Conservation (phyloP, 2,113 vertebrate species). For the Furnarius figulus region DNA sequence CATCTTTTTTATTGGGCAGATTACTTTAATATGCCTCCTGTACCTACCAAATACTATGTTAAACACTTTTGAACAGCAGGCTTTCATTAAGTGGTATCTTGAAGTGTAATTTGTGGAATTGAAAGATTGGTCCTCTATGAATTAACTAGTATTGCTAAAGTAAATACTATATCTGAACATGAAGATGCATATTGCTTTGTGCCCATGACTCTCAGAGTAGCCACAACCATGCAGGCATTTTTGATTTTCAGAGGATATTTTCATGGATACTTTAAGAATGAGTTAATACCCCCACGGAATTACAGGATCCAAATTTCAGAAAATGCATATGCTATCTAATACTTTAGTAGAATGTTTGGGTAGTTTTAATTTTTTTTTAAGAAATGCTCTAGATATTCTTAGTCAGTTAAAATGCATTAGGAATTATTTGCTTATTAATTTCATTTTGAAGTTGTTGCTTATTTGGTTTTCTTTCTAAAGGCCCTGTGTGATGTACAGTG, state of each 20-base stretch:
- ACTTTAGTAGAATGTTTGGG: neutral
- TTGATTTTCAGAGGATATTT: neutral
- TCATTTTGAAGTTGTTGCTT: neutral
- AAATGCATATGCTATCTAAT: neutral
- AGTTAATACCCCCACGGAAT: neutral
- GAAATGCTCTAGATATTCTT: neutral
- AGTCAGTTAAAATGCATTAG: neutral
- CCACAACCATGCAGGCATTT: neutral
- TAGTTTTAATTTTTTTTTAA: neutral
- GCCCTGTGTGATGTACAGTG: neutral
- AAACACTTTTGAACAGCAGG: neutral
- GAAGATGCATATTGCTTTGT: neutral
- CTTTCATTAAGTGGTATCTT: neutral
- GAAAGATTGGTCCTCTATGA: neutral
- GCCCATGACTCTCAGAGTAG: neutral
- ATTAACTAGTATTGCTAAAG: neutral
- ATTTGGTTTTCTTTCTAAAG: neutral
- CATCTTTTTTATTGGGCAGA: neutral
- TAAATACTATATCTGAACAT: neutral
- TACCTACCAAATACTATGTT: neutral
- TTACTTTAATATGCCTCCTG: neutral
- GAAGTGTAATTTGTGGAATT: neutral
- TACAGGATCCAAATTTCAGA: neutral
- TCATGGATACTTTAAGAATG: neutral
- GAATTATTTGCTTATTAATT: neutral